Evolutionary conservation across 2,113 vertebrate genomes (phyloP).

Genomic region (Tenrec ecaudatus): DNA sequence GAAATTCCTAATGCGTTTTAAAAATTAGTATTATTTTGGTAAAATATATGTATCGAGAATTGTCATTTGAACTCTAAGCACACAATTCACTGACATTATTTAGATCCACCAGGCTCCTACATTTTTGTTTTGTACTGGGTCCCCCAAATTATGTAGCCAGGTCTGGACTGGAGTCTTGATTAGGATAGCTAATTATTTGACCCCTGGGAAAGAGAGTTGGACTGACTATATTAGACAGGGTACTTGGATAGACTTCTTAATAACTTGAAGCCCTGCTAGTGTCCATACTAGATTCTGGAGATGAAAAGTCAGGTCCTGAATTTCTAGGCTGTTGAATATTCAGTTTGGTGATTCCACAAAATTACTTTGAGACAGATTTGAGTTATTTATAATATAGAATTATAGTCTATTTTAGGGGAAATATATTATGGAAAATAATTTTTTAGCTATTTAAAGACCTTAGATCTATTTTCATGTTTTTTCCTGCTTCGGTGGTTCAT

Average conservation of each 20-base stretch:
- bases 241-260: no score
- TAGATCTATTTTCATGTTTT: constrained; percentile 29
- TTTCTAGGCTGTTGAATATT: neutral
- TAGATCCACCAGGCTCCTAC: no score
- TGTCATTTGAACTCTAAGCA: no score
- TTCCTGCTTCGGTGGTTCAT: constrained; percentile 22
- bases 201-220: no score
- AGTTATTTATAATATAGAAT: constrained; percentile 31
- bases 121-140: no score
- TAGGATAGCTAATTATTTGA: no score
- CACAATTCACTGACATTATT: no score
- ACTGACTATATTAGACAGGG: no score
- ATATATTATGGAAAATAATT: neutral
- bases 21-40: neutral
- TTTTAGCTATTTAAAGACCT: constrained; percentile 46
- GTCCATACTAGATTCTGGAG: no score
- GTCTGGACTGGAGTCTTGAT: no score
- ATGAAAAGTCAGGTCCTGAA: neutral
- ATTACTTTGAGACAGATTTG: neutral
- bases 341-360: neutral
- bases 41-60: neutral
- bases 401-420: neutral
- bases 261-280: no score
- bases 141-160: no score
- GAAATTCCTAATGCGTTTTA: constrained; percentile 11